These are phyloP conservation scores for Drosophila ezoana DNA, from an alignment of 2,888 invertebrate species.

Conservation along the genomic window DNA sequence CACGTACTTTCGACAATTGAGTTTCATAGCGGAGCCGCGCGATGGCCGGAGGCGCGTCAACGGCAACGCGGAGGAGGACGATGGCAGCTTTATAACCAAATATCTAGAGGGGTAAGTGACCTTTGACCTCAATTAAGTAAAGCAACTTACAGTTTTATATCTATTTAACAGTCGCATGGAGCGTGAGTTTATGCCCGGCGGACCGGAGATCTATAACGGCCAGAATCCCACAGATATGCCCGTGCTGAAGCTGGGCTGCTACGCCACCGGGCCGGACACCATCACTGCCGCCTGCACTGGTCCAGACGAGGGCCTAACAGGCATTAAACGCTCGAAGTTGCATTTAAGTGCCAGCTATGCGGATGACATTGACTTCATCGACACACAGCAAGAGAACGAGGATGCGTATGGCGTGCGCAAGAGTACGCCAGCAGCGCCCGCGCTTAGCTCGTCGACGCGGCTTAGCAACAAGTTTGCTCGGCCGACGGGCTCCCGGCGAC, in stretches of 20 bases:
- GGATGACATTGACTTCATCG: conserved; percentile 90
- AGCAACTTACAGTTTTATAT: not conserved
- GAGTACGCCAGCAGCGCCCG: conserved; percentile 68
- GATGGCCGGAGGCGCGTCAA: conserved; percentile 83
- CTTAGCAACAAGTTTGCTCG: conserved; percentile 81
- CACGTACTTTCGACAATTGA: conserved; percentile 90
- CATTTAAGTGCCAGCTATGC: conserved; percentile 88
- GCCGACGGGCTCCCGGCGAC: conserved; percentile 59
- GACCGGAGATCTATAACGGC: conserved; percentile 87
- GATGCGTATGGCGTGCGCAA: conserved; percentile 83
- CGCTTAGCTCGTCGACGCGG: conserved; percentile 40
- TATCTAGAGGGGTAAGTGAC: conserved; percentile 88
- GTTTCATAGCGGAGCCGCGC: conserved; percentile 88
- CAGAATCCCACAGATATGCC: conserved; percentile 91
- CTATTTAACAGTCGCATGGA: conserved; percentile 79
- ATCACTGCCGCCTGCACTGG: conserved; percentile 92
- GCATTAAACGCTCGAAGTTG: conserved; percentile 88
- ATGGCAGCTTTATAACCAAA: conserved; percentile 89
- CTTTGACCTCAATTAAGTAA: not conserved
- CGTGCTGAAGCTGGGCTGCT: conserved; percentile 86
- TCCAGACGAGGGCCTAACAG: conserved; percentile 92
- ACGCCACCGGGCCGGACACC: conserved; percentile 86
- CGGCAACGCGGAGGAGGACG: conserved; percentile 86
- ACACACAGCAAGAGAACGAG: conserved; percentile 86
- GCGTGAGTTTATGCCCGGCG: conserved; percentile 79